Evolutionary conservation across 2,113 vertebrate species (phyloP).

Genomic region (Megalops atlanticus): DNA sequence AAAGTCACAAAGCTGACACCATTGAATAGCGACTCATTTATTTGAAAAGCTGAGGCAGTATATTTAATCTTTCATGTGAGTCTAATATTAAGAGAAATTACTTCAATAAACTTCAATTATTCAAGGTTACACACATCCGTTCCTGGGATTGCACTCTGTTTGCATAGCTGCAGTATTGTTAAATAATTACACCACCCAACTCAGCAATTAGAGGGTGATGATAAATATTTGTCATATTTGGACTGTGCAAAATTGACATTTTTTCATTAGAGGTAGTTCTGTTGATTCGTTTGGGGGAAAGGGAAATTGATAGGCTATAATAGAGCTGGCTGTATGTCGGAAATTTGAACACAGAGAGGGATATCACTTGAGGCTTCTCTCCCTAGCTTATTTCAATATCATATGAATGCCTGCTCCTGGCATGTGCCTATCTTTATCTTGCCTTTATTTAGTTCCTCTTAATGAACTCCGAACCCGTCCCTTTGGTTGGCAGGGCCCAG

Average conservation of each 20-base stretch:
- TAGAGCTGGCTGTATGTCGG: neutral
- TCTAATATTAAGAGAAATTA: conserved; percentile 34
- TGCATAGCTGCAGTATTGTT: conserved; percentile 12
- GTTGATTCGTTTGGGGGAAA: conserved; percentile 13
- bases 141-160: conserved; percentile 17
- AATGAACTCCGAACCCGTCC: neutral
- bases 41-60: conserved; percentile 23
- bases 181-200: conserved; percentile 14
- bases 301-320: conserved; percentile 8
- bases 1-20: conserved; percentile 6
- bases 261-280: conserved; percentile 22
- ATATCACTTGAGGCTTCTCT: neutral
- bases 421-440: neutral
- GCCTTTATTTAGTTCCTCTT: neutral
- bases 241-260: conserved; percentile 20
- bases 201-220: conserved; percentile 16
- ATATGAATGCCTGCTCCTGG: neutral
- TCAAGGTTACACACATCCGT: conserved; percentile 21
- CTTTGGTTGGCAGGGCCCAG: neutral
- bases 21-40: conserved; percentile 31
- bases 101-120: conserved; percentile 33
- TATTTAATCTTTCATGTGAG: conserved; percentile 29
- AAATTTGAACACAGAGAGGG: conserved; percentile 6
- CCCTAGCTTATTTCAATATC: neutral
- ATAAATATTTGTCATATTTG: conserved; percentile 23